Percentiles rank a stretch among this genome's conserved stretches.
Conservation (phyloP, 2,888 invertebrate species). For the Mellilla xanthometata region DNA sequence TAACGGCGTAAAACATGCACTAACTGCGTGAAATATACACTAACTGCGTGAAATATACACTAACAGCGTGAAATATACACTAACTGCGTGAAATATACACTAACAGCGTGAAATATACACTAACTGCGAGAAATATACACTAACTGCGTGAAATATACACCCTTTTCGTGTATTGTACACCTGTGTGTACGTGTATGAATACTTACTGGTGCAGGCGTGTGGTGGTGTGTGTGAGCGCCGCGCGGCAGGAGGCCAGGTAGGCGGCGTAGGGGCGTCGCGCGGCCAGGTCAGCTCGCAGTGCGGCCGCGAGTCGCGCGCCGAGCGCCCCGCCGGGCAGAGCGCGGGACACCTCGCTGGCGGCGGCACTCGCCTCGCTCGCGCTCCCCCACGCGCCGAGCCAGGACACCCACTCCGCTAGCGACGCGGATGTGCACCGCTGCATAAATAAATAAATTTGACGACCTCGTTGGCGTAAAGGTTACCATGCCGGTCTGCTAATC, state of each 20-base stretch:
- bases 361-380: conserved; percentile 42
- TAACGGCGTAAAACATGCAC: too few species aligned
- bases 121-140: too few species aligned
- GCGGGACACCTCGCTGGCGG: conserved; percentile 39
- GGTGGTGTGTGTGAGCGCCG: conserved; percentile 39
- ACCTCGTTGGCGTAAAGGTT: too few species aligned
- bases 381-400: conserved; percentile 40
- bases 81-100: too few species aligned
- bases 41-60: too few species aligned
- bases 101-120: too few species aligned
- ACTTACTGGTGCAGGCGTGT: background rate
- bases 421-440: conserved; percentile 63
- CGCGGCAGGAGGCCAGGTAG: conserved; percentile 64
- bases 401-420: conserved; percentile 65
- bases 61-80: too few species aligned
- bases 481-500: too few species aligned
- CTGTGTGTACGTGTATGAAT: background rate
- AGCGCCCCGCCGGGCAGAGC: conserved; percentile 37
- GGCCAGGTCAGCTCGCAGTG: conserved; percentile 68
- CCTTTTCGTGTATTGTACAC: too few species aligned
- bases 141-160: too few species aligned
- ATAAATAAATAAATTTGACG: too few species aligned
- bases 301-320: conserved; percentile 56
- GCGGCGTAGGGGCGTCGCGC: conserved; percentile 69
- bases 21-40: too few species aligned